Base-by-base conservation (phyloP, 2,113 vertebrate species). In the Chionomys nivalis region DNA sequence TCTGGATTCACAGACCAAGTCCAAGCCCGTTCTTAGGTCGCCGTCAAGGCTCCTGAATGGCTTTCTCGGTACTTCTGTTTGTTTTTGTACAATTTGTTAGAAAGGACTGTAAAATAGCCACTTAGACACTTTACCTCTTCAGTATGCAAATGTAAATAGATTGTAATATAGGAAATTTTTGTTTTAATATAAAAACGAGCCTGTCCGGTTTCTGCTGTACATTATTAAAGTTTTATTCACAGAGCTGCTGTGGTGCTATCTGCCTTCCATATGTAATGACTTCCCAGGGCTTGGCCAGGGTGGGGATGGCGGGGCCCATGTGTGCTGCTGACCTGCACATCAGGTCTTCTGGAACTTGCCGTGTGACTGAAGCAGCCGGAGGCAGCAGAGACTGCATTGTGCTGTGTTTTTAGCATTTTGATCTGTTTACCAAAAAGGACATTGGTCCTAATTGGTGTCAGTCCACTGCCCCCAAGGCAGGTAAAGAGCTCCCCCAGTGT, bases 51-150 rank as follows among this genome's bases (percentile, higher is more conserved):
- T 91, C 94, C 91, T 36, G 95, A 94, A 96, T 94, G 96, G 98
- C 94, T 85, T 92, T 95, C 94, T 97, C 97, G 98, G 98, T 98
- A 98, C 98, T 98, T 96, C 91, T 97, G 96, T 98, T 98, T 97
- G 98, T 98, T 97, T 99, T 99, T 99, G 98, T 98, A 98, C 98
- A 98, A 98, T 99, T 98, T 97, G 98, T 98, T 99, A 99, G 99
- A 98, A 98, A 94, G 98, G 98, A 99, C 98, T 99, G 98, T 99
- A 98, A 98, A 98, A 99, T 99, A 99, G 98, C 98, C 99, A 99
- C 99, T 99, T 99, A 99, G 98, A 98, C 99, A 99, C 99, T 99
- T 99, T 99, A 99, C 98, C 99, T 99, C 98, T 98, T 99, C 98
- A 98, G 99, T 99, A 99, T 99, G 99, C 98, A 99, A 99, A 96